Evolutionary conservation across 37 sponge, comb jelly and placozoan species (phyloP).

Genomic region (Ianthella basta): DNA sequence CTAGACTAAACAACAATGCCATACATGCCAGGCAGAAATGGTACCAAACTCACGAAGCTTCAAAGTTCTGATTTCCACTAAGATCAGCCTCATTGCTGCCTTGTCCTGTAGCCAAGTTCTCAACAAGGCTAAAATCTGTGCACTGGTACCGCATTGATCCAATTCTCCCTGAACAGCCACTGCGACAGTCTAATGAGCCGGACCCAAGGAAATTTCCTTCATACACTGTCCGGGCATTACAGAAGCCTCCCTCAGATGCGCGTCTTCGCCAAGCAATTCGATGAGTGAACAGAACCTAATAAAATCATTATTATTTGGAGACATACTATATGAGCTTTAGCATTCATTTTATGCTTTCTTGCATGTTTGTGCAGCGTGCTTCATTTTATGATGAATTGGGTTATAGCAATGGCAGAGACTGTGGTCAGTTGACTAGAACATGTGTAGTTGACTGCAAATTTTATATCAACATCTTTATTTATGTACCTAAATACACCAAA

Average conservation of each 20-base stretch:
- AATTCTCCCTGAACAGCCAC: constrained; percentile 26
- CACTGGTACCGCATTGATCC: constrained; percentile 14
- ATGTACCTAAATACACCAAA: no score
- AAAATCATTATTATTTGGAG: no score
- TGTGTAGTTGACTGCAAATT: no score
- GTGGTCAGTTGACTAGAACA: no score
- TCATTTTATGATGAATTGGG: no score
- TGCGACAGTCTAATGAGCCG: neutral
- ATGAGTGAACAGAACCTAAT: constrained; percentile 39
- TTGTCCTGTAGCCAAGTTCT: constrained; percentile 33
- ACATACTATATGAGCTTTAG: no score
- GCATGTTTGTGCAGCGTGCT: no score
- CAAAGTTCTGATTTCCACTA: neutral
- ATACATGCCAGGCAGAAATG: neutral
- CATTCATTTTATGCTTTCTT: no score
- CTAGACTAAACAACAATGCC: no score
- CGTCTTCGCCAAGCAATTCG: constrained; percentile 35
- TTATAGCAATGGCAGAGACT: no score
- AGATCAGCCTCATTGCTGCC: neutral
- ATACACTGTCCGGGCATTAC: neutral
- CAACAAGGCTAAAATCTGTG: constrained; percentile 32
- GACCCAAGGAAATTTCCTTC: neutral
- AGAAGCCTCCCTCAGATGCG: neutral
- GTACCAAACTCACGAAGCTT: constrained; percentile 31
- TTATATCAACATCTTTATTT: no score